Evolutionary conservation across 2,113 vertebrate genomes (phyloP), one percentile per base, ranked within the genome.

Genomic region (Eonycteris spelaea): DNA sequence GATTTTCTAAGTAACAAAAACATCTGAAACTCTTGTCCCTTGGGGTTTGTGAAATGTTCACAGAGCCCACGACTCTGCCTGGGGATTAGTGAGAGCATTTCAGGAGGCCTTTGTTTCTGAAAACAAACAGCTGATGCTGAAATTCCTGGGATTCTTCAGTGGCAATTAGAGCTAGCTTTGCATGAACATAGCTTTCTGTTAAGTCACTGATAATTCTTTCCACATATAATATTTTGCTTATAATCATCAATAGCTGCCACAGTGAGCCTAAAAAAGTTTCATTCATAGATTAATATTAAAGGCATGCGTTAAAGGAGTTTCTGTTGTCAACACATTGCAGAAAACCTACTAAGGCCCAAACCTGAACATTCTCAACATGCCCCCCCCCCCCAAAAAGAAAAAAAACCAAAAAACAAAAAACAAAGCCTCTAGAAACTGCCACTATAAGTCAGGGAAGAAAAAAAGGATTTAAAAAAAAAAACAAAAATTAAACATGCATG

Each of bases 141-240:
- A 96, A 99, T 99, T 98, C 98, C 97, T 96, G 94, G 90, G 93
- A 98, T 98, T 98, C 98, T 98, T 98, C 96, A 51, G 95, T 95
- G 90, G 97, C 95, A 96, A 92, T 95, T 48, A 97, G 94, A 87
- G 97, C 98, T 88, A 96, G 97, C 96, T 96, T 88, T 98, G 97
- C 94, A 97, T 91, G 95, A 98, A 86, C 97, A 89, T 59, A 0
- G 83, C 95, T 97, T 98, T 95, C 97, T 96, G 91, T 90, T 97
- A 91, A 96, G 97, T 96, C 96, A 91, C 92, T 87, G 94, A 74
- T 71, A 87, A 59, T 61, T 95, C 68, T 93, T 85, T 94, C 65
- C 65, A 86, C 79, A 84, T 7, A 35, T 5, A 71, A 78, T 57
- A 61, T 83, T 91, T 95, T 59, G 38, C 78, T 92, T 75, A 59